Evolutionary conservation across 2,888 invertebrate species (phyloP), one percentile per base, ranked within the genome.

Genomic region (Harpalus rufipes): DNA sequence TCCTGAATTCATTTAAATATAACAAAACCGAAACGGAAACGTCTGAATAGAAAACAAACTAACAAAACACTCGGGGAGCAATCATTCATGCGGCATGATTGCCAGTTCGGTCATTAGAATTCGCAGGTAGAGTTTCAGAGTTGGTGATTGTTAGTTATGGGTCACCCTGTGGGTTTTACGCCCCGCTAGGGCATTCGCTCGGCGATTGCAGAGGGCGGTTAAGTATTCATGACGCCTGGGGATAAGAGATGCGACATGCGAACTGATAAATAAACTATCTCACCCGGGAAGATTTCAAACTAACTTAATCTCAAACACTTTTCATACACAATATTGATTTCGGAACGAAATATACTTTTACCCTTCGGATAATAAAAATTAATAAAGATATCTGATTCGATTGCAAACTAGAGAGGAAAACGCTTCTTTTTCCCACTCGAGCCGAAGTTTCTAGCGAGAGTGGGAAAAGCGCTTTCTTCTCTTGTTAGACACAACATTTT

Each of bases 181-280:
- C 21, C 21, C 61, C 80, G 25, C 80, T 59, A 7, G 80, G 80
- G 80, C 63, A 61, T 80, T 80, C 39, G 32, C 32, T 39, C 16
- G 61, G 44, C 41, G 41, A 59, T 59, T 80, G 80, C 61, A 80
- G 58, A 39, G 59, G 41, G 63, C 39, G 80, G 86, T 89, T 88
- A 89, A 89, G 88, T 87, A 89, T 89, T 89, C 89, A 89, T 89
- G 88, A 87, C 88, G 86, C 87, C 87, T 87, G 72, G 58, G 39
- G 82, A 59, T 44, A 87, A 87, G 87, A 87, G 87, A 88, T 87
- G 88, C 88, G 88, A 87, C 84, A 84, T 84, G 84, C 78, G 84
- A 84, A 78, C 56, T 63, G 44, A 65, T 84, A 84, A 84, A 84
- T 84, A 84, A 84, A 56, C 21, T 76, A 84, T 83, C 61, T 84